A percentile compares a stretch with the other conserved stretches of the same genome.
Conservation (phyloP, 2,113 vertebrate species). For the Microcebus lehilahytsara region DNA sequence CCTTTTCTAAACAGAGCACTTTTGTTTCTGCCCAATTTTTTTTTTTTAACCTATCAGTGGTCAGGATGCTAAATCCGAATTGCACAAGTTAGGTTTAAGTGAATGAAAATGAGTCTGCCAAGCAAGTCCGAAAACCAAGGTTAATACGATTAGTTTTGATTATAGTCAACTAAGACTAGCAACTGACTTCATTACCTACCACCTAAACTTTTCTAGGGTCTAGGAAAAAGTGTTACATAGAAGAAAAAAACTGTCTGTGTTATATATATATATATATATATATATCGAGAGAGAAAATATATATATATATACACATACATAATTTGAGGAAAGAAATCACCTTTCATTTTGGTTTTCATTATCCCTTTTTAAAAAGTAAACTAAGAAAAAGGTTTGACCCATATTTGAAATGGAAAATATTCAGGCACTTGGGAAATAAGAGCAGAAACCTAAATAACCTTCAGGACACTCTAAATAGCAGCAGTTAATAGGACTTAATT, state of each 20-base stretch:
- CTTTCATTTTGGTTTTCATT: constrained; percentile 35
- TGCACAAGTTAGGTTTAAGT: neutral
- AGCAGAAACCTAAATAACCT: neutral
- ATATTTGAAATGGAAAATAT: constrained; percentile 34
- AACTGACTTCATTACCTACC: neutral
- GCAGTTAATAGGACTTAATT: neutral
- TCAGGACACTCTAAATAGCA: neutral
- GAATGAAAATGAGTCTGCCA: neutral
- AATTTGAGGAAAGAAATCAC: neutral
- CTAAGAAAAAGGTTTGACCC: neutral
- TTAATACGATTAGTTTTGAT: constrained; percentile 3
- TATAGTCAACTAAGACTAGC: neutral
- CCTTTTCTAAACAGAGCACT: neutral
- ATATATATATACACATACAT: too few species aligned
- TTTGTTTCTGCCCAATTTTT: neutral
- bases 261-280: too few species aligned
- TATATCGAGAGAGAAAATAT: neutral
- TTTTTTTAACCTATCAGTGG: neutral
- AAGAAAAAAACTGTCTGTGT: too few species aligned
- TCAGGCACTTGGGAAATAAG: neutral
- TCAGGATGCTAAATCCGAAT: neutral
- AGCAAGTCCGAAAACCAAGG: neutral
- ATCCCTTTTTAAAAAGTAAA: constrained; percentile 13
- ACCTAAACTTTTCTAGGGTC: neutral
- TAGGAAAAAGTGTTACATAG: neutral